phyloP scores from a whole-genome alignment of 2,113 vertebrate genomes.

The Eleginops maclovinus region DNA sequence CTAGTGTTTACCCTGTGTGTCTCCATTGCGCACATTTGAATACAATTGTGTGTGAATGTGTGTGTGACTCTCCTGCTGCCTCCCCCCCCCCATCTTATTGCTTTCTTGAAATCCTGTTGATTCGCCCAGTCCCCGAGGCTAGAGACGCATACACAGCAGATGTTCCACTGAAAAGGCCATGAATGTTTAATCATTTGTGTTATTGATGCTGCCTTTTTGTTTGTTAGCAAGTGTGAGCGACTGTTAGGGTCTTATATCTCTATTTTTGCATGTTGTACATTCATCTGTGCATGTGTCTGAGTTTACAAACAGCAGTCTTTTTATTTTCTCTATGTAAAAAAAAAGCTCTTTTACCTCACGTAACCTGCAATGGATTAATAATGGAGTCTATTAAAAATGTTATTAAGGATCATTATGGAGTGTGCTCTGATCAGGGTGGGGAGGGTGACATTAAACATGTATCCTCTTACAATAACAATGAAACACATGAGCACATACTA shows the following conservation, averaged over 20 bases:
- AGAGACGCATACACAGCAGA: constrained; percentile 84
- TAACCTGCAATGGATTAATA: constrained; percentile 55
- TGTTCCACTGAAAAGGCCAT: constrained; percentile 87
- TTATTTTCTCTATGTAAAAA: constrained; percentile 27
- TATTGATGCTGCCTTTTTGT: constrained; percentile 88
- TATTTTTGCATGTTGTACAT: constrained; percentile 62
- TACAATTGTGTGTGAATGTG: constrained; percentile 37
- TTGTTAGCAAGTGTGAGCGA: constrained; percentile 79
- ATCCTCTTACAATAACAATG: too few species aligned
- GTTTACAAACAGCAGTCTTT: constrained; percentile 30
- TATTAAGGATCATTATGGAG: constrained; percentile 58
- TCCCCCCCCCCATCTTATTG: constrained; percentile 75
- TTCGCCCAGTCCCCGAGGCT: constrained; percentile 83
- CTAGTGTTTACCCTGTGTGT: constrained; percentile 45
- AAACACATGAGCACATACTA: too few species aligned
- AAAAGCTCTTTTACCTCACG: constrained; percentile 28
- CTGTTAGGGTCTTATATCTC: constrained; percentile 63
- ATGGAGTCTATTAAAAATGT: constrained; percentile 68
- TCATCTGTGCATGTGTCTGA: constrained; percentile 34
- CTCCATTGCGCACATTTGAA: constrained; percentile 49
- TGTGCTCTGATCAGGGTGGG: constrained; percentile 17
- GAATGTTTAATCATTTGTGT: constrained; percentile 91
- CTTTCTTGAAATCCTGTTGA: constrained; percentile 86
- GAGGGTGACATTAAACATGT: too few species aligned
- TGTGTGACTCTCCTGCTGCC: constrained; percentile 63